Evolutionary conservation across 2,113 vertebrate genomes (phyloP), one percentile per base, ranked within the genome.

Genomic region (Megaceryle torquata): DNA sequence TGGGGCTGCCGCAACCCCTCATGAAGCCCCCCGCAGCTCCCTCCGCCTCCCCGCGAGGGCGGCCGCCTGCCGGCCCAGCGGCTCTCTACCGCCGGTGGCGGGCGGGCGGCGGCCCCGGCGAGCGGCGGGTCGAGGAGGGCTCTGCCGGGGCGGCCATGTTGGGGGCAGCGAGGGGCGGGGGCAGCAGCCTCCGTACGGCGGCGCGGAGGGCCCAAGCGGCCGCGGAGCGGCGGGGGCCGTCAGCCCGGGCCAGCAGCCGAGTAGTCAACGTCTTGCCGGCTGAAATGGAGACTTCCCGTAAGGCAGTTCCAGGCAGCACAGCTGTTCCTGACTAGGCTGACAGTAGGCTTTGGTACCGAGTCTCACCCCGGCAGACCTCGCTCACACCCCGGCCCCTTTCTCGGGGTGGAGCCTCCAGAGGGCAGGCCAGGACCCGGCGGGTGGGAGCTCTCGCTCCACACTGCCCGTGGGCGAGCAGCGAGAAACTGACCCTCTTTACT

Each of bases 11-110:
- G 43, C 88, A 31, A 16, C 50, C 64, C 88, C 31, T 84, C 81
- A 91, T 97, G 95, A 91, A 93, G 88, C 31, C 74, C 82, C 63
- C 80, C 29, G 67, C 56, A 11, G 63, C 70, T 65, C 76, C 46
- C 72, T 53, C 82, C 50, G 59, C 74, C 82, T 51, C 46, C 64
- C 60, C 61, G 54, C 26, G 11, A 17, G 33, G 39, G 44, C 68
- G 10, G 14, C 61, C 39, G 43, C 59, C 74, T 21, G 43, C 33
- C 13, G n/a, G 26, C 79, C 72, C 82, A 77, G 91, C 54, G 26
- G n/a, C 35, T 28, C 28, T 26, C 83, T 76, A 63, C 63, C 25
- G 61, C 67, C 35, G 15, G 60, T 33, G 33, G 51, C 54, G 33
- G 29, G 46, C 39, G 18, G 44, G 59, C 54, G 20, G 46, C 72